A percentile compares a stretch with the other conserved stretches of the same genome.
phyloP scores from a whole-genome alignment of 2,797 vertebrate genomes.

The Thunnus albacares region DNA sequence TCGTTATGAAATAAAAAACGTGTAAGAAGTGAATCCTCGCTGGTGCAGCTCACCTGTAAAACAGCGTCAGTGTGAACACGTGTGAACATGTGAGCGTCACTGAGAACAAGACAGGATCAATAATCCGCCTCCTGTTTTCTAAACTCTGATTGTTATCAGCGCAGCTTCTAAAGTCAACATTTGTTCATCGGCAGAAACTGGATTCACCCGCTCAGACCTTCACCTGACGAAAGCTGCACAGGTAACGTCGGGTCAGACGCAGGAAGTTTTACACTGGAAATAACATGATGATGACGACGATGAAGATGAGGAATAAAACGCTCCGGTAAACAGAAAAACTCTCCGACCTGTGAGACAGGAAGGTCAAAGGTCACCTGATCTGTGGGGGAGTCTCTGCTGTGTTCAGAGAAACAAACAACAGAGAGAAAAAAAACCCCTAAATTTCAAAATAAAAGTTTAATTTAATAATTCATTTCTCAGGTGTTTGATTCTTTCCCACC shows the following conservation, averaged over 20 bases:
- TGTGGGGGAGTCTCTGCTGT: too few relatives aligned
- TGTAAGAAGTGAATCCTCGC: not conserved
- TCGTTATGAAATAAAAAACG: too few relatives aligned
- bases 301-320: not conserved
- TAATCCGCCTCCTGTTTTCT: too few relatives aligned
- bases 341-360: too few relatives aligned
- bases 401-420: too few relatives aligned
- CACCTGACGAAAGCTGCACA: not conserved
- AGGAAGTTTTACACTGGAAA: too few relatives aligned
- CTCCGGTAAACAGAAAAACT: not conserved
- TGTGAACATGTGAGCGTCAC: not conserved
- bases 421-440: too few relatives aligned
- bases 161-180: not conserved
- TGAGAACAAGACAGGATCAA: constrained; percentile 17
- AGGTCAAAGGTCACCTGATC: too few relatives aligned
- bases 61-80: not conserved
- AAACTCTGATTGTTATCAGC: not conserved
- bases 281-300: not conserved
- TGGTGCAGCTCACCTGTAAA: constrained; percentile 25
- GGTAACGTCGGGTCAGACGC: not conserved
- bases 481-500: too few relatives aligned
- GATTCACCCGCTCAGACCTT: not conserved
- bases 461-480: too few relatives aligned
- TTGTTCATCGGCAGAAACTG: not conserved
- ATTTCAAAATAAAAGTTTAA: too few relatives aligned